Conservation (phyloP, 2,888 invertebrate species). For the Melanostoma mellinum region DNA sequence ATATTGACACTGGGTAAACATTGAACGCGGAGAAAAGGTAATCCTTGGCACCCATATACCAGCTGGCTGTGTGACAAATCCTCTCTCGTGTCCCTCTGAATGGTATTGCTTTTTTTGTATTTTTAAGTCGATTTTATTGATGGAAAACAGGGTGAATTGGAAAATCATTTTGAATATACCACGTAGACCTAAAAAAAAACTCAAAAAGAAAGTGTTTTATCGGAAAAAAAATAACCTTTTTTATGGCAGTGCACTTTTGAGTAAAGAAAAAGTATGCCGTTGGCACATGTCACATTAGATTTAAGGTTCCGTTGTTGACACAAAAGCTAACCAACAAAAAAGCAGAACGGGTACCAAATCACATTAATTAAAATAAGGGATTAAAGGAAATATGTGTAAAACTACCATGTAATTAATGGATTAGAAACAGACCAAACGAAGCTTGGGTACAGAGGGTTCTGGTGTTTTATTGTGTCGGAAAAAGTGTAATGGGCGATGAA, state of each 20-base stretch:
- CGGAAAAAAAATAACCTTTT: slow-evolving; percentile 1
- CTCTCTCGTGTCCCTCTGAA: slow-evolving; percentile 28
- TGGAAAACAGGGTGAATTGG: slow-evolving; percentile 54
- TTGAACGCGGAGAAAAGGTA: slow-evolving; percentile 15
- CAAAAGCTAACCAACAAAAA: slow-evolving; percentile 24
- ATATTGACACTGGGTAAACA: slow-evolving; percentile 66
- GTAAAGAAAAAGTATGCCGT: slow-evolving; percentile 15
- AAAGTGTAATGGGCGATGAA: slow-evolving; percentile 54
- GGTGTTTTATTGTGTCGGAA: neutral
- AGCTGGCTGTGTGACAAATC: slow-evolving; percentile 70
- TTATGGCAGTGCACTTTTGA: slow-evolving; percentile 9
- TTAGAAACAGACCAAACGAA: slow-evolving; percentile 61
- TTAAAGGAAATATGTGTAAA: slow-evolving; percentile 69
- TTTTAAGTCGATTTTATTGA: slow-evolving; percentile 67
- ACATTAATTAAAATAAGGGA: slow-evolving; percentile 72
- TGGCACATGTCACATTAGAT: slow-evolving; percentile 61
- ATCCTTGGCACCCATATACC: slow-evolving; percentile 57
- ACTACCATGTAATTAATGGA: slow-evolving; percentile 73
- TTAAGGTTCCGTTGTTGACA: slow-evolving; percentile 66
- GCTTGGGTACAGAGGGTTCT: slow-evolving; percentile 1
- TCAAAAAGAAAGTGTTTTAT: slow-evolving; percentile 44
- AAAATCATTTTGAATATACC: slow-evolving; percentile 51
- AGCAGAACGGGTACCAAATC: slow-evolving; percentile 52
- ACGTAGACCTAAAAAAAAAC: slow-evolving; percentile 27
- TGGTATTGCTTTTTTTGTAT: slow-evolving; percentile 45